Percentiles rank a stretch among this genome's conserved stretches.
Conservation (phyloP, 1,140 invertebrate genomes). For the Nymphalis io region DNA sequence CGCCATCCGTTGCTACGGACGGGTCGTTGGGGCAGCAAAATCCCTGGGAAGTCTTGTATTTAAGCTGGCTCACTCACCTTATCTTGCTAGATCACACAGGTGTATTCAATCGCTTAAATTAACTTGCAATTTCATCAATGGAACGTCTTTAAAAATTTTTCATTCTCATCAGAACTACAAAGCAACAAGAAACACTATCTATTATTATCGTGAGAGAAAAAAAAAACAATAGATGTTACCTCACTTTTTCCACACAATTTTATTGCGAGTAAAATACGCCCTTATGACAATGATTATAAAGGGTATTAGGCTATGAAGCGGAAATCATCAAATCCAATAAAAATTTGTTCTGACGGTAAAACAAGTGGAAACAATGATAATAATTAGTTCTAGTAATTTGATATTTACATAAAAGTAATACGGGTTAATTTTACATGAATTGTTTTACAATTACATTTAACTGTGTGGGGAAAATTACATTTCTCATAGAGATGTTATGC, state of each 20-base stretch:
- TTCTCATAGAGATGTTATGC: conserved; percentile 16
- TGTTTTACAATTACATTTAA: neutral
- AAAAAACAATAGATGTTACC: conserved; percentile 8
- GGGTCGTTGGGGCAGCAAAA: too few species aligned
- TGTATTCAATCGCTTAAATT: neutral
- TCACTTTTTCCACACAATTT: conserved; percentile 1
- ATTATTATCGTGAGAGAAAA: conserved; percentile 13
- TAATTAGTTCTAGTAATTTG: conserved; percentile 6
- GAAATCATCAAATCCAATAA: neutral
- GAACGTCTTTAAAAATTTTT: conserved; percentile 4
- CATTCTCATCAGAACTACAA: conserved; percentile 10
- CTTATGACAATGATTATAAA: neutral
- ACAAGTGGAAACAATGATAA: neutral
- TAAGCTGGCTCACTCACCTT: too few species aligned
- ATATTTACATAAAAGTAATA: conserved; percentile 4
- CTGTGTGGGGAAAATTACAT: neutral
- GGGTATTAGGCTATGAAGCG: neutral
- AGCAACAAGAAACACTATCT: conserved; percentile 9
- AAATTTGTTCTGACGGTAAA: neutral
- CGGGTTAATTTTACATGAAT: neutral
- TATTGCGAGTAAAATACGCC: neutral
- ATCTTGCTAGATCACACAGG: neutral
- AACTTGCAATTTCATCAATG: conserved; percentile 8
- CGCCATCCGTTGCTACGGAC: too few species aligned
- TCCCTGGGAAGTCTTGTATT: too few species aligned